Conservation (phyloP, 2,113 vertebrate genomes). For the Odontesthes bonariensis region DNA sequence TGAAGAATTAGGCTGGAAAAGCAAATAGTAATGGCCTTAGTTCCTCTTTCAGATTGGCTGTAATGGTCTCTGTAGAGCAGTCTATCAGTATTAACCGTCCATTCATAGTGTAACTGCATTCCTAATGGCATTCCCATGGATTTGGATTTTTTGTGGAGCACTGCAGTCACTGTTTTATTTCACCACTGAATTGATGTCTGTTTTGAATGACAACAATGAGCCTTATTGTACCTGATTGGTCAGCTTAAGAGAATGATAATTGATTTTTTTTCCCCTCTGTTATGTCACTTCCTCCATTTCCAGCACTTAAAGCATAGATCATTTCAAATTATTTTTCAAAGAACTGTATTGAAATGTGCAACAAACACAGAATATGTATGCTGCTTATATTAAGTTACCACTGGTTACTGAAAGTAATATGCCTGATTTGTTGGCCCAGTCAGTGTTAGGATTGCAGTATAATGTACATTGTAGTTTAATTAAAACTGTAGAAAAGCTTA, state of each 20-base stretch:
- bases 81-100: constrained; percentile 71
- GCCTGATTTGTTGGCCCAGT: not conserved
- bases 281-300: too few species aligned
- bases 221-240: constrained; percentile 35
- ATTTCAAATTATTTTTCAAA: not conserved
- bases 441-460: too few species aligned
- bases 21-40: constrained; percentile 29
- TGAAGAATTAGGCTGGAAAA: constrained; percentile 35
- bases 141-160: constrained; percentile 25
- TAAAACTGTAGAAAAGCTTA: not conserved
- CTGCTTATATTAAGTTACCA: too few species aligned
- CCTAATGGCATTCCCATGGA: constrained; percentile 57
- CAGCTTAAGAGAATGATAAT: constrained; percentile 14
- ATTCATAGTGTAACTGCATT: constrained; percentile 56
- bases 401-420: constrained; percentile 1
- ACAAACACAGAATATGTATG: not conserved
- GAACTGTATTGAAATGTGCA: not conserved
- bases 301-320: too few species aligned
- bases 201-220: constrained; percentile 11
- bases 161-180: constrained; percentile 64
- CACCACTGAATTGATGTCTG: constrained; percentile 35
- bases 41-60: constrained; percentile 36
- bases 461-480: not conserved
- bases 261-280: constrained; percentile 21
- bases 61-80: constrained; percentile 46